A percentile compares a stretch with the other conserved stretches of the same genome.
Conservation (phyloP, 64 coral and sea anemone species). For the Montipora sp. region DNA sequence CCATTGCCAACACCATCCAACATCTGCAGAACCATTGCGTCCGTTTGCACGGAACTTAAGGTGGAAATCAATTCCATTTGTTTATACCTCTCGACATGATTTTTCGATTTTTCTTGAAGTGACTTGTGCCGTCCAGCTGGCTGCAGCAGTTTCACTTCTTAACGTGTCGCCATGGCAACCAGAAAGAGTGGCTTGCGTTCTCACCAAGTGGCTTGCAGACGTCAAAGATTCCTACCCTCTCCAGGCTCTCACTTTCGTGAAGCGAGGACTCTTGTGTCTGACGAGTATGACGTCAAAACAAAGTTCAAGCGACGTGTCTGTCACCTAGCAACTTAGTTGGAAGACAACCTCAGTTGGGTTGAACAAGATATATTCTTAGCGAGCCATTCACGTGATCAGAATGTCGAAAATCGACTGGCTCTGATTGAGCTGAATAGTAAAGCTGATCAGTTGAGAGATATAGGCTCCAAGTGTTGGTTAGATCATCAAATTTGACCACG, state of each 20-base stretch:
- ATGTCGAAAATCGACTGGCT: too few relatives aligned
- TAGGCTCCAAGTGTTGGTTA: too few relatives aligned
- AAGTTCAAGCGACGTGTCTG: background rate
- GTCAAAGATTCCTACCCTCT: background rate
- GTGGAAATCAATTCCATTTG: too few relatives aligned
- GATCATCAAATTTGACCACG: too few relatives aligned
- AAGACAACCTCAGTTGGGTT: background rate
- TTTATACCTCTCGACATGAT: background rate
- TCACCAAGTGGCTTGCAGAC: conserved; percentile 39
- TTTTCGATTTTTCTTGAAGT: conserved; percentile 24
- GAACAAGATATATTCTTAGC: background rate
- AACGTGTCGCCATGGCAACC: conserved; percentile 62
- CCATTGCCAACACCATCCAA: too few relatives aligned
- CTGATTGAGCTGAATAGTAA: too few relatives aligned
- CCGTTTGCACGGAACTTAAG: too few relatives aligned
- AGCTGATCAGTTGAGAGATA: too few relatives aligned
- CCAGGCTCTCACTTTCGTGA: background rate
- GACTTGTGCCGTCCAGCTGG: conserved; percentile 39
- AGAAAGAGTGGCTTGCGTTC: background rate
- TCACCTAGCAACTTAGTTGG: background rate
- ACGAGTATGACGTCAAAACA: conserved; percentile 8
- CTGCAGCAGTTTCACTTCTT: conserved; percentile 55
- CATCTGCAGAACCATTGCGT: too few relatives aligned
- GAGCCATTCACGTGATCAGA: background rate
- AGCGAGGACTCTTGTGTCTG: conserved; percentile 24